Percentiles rank a stretch among this genome's conserved stretches.
phyloP scores from a whole-genome alignment of 2,888 invertebrate genomes.

The Nasonovia ribisnigri region DNA sequence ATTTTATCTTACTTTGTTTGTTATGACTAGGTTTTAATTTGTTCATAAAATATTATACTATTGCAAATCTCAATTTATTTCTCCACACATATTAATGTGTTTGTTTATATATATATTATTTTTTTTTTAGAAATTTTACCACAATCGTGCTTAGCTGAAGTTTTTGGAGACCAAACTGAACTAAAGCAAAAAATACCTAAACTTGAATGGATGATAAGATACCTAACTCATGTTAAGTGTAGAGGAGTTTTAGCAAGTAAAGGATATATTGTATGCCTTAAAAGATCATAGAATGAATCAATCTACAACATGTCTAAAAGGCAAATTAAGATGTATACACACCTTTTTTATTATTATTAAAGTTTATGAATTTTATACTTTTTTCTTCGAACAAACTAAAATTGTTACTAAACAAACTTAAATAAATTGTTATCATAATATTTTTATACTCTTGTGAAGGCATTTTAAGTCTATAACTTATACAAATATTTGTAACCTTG shows the following conservation, averaged over 20 bases:
- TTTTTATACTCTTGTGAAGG: constrained; percentile 54
- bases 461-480: constrained; percentile 44
- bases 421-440: constrained; percentile 48
- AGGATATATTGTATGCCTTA: constrained; percentile 79
- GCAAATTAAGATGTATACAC: constrained; percentile 29
- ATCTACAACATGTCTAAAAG: background rate
- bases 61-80: background rate
- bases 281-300: constrained; percentile 45
- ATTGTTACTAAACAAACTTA: constrained; percentile 41
- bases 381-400: constrained; percentile 48
- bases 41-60: background rate
- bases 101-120: constrained; percentile 73
- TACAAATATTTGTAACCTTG: constrained; percentile 38
- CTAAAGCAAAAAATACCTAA: constrained; percentile 68
- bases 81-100: constrained; percentile 65
- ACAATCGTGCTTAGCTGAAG: constrained; percentile 68
- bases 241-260: constrained; percentile 92
- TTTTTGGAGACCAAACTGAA: constrained; percentile 53
- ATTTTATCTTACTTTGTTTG: background rate
- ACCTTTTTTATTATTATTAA: constrained; percentile 22
- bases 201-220: constrained; percentile 85
- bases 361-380: constrained; percentile 36
- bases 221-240: constrained; percentile 90
- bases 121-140: constrained; percentile 75
- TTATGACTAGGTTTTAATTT: background rate